These are phyloP conservation scores for Hanleya hanleyi DNA, from an alignment of 2,888 invertebrate genomes.

Conservation along the genomic window DNA sequence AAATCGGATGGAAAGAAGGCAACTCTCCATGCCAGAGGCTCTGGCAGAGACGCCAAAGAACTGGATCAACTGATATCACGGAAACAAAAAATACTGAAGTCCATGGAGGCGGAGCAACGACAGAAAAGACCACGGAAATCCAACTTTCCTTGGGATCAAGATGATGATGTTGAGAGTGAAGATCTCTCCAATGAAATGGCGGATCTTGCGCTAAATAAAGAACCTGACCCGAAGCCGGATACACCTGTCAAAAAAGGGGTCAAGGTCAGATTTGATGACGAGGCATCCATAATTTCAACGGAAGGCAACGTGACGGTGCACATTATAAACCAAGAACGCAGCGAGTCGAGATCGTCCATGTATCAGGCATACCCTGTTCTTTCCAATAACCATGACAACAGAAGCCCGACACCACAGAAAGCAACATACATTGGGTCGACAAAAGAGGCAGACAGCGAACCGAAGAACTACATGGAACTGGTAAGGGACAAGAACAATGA, in stretches of 20 bases:
- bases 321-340: not conserved
- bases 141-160: not conserved
- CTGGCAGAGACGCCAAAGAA: not conserved
- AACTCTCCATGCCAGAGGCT: not conserved
- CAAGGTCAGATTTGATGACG: not conserved
- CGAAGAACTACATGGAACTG: not conserved
- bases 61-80: not conserved
- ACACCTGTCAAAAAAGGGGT: not conserved
- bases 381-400: not conserved
- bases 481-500: not conserved
- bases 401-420: not conserved
- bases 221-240: not conserved
- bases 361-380: not conserved
- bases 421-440: not conserved
- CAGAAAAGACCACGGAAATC: not conserved
- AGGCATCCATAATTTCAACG: not conserved
- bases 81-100: not conserved
- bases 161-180: not conserved
- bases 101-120: not conserved
- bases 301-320: constrained; percentile 2
- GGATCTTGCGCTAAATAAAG: not conserved
- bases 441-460: not conserved
- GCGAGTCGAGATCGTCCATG: not conserved
- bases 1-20: not conserved
- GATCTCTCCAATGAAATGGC: not conserved